A percentile compares a stretch with the other conserved stretches of the same genome.
phyloP scores from a whole-genome alignment of 2,797 vertebrate genomes.

The Eremophila alpestris region DNA sequence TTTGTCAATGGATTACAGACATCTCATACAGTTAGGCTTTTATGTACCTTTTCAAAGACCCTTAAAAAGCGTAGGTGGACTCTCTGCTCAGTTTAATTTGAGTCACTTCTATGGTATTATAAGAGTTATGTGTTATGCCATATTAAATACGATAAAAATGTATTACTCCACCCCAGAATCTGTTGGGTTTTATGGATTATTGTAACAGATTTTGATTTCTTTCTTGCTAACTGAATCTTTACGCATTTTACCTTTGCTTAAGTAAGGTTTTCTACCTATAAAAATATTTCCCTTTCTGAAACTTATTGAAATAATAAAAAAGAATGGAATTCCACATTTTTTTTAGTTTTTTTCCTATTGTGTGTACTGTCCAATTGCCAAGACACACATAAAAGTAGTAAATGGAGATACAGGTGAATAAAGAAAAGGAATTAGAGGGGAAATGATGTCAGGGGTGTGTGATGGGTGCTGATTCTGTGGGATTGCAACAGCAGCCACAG shows the following conservation, averaged over 20 bases:
- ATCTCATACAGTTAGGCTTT: background rate
- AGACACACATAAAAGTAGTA: background rate
- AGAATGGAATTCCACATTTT: background rate
- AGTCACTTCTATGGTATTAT: background rate
- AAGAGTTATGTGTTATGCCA: background rate
- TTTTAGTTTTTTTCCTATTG: background rate
- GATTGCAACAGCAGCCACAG: background rate
- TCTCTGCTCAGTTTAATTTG: background rate
- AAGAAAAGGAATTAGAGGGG: background rate
- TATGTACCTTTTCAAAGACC: background rate
- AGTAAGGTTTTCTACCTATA: background rate
- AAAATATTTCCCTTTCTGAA: background rate
- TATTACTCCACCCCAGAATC: background rate
- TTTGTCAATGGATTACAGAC: slow-evolving; percentile 40
- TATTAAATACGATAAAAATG: background rate
- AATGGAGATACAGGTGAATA: background rate
- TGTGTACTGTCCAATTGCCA: background rate
- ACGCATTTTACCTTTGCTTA: background rate
- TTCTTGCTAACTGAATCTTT: background rate
- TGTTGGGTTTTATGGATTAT: background rate
- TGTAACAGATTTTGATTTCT: background rate
- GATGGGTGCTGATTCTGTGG: background rate
- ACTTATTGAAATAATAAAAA: background rate
- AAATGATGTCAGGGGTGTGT: accelerated
- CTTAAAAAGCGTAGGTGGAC: background rate